Conservation (phyloP, 2,113 vertebrate genomes). For the Ptilonorhynchus violaceus region DNA sequence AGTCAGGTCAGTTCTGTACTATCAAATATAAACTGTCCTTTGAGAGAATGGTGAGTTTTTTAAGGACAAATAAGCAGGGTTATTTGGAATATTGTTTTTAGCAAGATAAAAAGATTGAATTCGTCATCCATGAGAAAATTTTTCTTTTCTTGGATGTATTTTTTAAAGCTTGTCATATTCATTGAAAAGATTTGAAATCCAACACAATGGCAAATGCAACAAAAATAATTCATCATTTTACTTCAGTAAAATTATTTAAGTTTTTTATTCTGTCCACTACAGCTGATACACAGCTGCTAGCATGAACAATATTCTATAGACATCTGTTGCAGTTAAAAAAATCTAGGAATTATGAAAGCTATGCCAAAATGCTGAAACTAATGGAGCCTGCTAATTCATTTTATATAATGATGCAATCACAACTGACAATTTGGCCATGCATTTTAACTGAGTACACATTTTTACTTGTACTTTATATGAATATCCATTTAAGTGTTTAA, state of each 20-base stretch:
- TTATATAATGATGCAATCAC: not conserved
- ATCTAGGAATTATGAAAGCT: not conserved
- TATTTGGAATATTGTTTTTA: not conserved
- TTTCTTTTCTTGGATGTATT: not conserved
- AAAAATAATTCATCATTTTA: not conserved
- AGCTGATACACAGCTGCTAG: not conserved
- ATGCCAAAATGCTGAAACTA: not conserved
- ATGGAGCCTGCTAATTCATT: not conserved
- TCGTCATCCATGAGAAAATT: not conserved
- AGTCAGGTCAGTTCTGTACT: not conserved
- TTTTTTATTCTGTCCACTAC: not conserved
- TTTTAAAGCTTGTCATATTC: not conserved
- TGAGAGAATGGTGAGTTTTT: not conserved
- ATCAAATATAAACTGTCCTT: not conserved
- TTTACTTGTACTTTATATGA: not conserved
- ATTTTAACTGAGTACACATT: not conserved
- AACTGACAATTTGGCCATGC: not conserved
- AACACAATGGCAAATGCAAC: not conserved
- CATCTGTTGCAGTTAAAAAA: not conserved
- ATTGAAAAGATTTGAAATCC: not conserved
- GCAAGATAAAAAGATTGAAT: not conserved
- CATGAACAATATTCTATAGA: not conserved
- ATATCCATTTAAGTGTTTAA: not conserved
- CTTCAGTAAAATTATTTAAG: not conserved
- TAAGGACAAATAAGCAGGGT: not conserved